Percentiles rank a stretch among this genome's conserved stretches.
phyloP scores from a whole-genome alignment of 1,140 invertebrate genomes.

The Pachypeltis micranthus region DNA sequence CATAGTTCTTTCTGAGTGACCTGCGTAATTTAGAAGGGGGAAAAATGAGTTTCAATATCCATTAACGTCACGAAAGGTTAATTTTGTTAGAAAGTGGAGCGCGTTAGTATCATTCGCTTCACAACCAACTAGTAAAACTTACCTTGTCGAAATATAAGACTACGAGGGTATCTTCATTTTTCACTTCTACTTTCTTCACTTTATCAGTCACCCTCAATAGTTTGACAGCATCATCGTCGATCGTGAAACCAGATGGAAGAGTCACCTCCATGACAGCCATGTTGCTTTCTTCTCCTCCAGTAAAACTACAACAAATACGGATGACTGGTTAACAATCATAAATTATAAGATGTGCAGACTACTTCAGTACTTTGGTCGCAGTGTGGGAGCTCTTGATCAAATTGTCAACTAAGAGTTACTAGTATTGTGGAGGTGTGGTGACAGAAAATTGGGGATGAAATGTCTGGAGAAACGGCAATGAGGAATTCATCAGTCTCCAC shows the following conservation, averaged over 20 bases:
- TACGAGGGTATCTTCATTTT: constrained; percentile 60
- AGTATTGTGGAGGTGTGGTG: too few relatives aligned
- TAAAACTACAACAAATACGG: background rate
- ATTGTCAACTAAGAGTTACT: too few relatives aligned
- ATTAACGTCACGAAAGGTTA: background rate
- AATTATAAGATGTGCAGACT: too few relatives aligned
- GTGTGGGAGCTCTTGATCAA: too few relatives aligned
- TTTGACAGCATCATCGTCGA: constrained; percentile 63
- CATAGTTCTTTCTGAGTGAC: constrained; percentile 60
- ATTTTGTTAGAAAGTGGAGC: background rate
- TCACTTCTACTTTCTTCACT: constrained; percentile 69
- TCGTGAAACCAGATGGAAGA: constrained; percentile 72
- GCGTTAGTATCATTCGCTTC: background rate
- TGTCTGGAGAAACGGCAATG: too few relatives aligned
- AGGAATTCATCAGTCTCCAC: too few relatives aligned
- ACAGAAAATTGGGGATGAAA: too few relatives aligned
- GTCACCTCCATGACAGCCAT: constrained; percentile 84
- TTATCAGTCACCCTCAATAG: constrained; percentile 54
- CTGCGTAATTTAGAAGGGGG: constrained; percentile 34
- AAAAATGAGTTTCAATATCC: background rate
- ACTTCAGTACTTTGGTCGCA: too few relatives aligned
- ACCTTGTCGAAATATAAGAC: constrained; percentile 77
- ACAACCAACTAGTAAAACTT: constrained; percentile 7
- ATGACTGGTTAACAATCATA: too few relatives aligned
- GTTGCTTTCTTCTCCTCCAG: constrained; percentile 49